phyloP scores from a whole-genome alignment of 1,140 invertebrate genomes.

The Leucophenga varia region DNA sequence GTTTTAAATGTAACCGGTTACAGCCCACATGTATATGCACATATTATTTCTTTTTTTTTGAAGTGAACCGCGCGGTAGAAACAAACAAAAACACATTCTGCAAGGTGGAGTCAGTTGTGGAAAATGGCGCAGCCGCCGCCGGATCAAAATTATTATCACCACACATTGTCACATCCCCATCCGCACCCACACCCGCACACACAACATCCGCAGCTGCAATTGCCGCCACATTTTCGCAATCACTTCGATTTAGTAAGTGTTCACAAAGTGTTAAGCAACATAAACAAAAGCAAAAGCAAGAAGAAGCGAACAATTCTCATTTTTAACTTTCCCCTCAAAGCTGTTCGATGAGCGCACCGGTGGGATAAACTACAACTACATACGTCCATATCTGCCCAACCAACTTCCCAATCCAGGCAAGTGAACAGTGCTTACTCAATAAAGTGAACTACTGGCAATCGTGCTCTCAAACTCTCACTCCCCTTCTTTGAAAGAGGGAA shows the following conservation, averaged over 20 bases:
- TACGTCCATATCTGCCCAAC: slow-evolving; percentile 45
- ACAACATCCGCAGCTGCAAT: slow-evolving; percentile 44
- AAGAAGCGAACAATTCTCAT: slow-evolving; percentile 8
- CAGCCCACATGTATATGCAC: slow-evolving; percentile 12
- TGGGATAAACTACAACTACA: slow-evolving; percentile 48
- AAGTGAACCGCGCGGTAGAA: slow-evolving; percentile 12
- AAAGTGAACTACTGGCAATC: slow-evolving; percentile 1
- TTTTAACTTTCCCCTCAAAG: slow-evolving; percentile 15
- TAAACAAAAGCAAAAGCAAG: slow-evolving; percentile 1
- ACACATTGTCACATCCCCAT: slow-evolving; percentile 39
- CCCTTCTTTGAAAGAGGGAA: no score
- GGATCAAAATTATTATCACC: slow-evolving; percentile 49
- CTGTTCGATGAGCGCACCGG: slow-evolving; percentile 47
- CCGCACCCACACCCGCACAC: slow-evolving; percentile 31
- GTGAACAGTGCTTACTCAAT: slow-evolving; percentile 4
- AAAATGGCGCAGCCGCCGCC: slow-evolving; percentile 53
- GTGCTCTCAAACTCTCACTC: no score
- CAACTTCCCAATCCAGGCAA: slow-evolving; percentile 44
- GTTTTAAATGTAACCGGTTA: slow-evolving; percentile 42
- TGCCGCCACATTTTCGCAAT: slow-evolving; percentile 49
- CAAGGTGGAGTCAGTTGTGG: slow-evolving; percentile 20
- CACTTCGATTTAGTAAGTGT: slow-evolving; percentile 48
- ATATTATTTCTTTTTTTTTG: background rate
- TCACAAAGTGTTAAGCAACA: background rate
- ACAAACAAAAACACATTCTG: slow-evolving; percentile 3